These are phyloP conservation scores for Cryptoblepharus egeriae DNA, from an alignment of 2,797 vertebrate genomes.

Conservation along the genomic window DNA sequence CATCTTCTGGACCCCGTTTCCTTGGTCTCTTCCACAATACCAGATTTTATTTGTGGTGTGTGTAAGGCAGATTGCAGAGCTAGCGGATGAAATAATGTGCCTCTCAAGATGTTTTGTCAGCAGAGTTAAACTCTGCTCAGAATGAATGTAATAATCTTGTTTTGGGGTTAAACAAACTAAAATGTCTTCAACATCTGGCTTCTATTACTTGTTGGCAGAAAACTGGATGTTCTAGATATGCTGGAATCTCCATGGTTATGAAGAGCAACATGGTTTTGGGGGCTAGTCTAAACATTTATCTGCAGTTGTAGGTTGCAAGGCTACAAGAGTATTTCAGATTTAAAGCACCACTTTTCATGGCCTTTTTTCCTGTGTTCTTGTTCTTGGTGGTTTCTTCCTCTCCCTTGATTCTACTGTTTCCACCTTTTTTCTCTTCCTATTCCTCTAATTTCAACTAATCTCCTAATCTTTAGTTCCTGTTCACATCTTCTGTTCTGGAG, in stretches of 20 bases:
- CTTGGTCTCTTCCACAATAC: neutral
- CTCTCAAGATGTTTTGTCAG: neutral
- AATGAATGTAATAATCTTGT: neutral
- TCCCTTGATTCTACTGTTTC: too few species aligned
- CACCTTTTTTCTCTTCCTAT: too few species aligned
- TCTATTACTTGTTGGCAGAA: slow-evolving; percentile 6
- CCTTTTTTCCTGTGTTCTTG: too few species aligned
- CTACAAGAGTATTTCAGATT: neutral
- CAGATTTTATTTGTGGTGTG: neutral
- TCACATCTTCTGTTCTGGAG: neutral
- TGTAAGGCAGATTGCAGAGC: neutral
- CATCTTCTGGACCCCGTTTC: neutral
- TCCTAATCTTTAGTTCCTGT: neutral
- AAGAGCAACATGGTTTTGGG: neutral
- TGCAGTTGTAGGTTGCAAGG: neutral
- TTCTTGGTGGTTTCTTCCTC: neutral
- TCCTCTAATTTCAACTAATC: neutral
- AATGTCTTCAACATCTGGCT: neutral
- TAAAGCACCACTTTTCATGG: too few species aligned
- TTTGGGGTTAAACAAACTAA: slow-evolving; percentile 10
- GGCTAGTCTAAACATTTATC: neutral
- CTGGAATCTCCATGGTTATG: fast-evolving
- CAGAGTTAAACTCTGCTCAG: neutral
- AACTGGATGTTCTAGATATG: neutral
- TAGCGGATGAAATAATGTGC: neutral